phyloP scores from a whole-genome alignment of 64 coral and sea anemone genomes.

The Montipora cactus region DNA sequence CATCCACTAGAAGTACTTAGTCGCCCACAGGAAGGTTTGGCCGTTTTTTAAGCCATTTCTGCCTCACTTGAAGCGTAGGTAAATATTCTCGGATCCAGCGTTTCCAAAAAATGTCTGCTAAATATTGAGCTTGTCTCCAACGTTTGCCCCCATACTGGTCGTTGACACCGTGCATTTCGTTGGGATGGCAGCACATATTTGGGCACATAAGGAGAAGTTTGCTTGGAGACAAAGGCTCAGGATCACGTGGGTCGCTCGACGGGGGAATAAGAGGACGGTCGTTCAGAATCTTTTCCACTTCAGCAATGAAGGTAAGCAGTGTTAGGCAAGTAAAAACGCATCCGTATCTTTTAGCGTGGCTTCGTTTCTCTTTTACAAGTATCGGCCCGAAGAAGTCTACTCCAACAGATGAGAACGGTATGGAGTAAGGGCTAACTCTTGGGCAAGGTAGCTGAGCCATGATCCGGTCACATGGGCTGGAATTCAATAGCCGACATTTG shows the following conservation, averaged over 20 bases:
- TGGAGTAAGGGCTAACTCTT: neutral
- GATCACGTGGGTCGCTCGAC: neutral
- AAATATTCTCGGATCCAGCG: neutral
- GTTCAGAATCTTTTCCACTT: slow-evolving; percentile 45
- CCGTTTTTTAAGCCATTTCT: slow-evolving; percentile 18
- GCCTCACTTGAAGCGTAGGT: slow-evolving; percentile 1
- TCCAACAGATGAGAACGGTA: neutral
- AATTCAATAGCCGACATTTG: neutral
- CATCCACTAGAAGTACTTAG: slow-evolving; percentile 32
- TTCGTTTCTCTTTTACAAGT: neutral
- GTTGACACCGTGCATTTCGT: neutral
- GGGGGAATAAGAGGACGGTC: neutral
- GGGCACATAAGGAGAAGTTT: neutral
- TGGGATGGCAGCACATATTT: neutral
- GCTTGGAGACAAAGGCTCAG: slow-evolving; percentile 15
- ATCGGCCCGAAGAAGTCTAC: slow-evolving; percentile 31
- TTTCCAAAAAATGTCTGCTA: neutral
- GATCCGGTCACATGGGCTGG: neutral
- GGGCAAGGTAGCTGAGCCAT: neutral
- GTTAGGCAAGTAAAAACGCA: slow-evolving; percentile 68
- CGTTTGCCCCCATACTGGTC: neutral
- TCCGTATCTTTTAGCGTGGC: slow-evolving; percentile 26
- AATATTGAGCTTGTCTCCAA: neutral
- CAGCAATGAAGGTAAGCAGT: neutral
- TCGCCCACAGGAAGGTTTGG: slow-evolving; percentile 1